Evolutionary conservation across 2,113 vertebrate species (phyloP).

Genomic region (Pachyramphus minor): DNA sequence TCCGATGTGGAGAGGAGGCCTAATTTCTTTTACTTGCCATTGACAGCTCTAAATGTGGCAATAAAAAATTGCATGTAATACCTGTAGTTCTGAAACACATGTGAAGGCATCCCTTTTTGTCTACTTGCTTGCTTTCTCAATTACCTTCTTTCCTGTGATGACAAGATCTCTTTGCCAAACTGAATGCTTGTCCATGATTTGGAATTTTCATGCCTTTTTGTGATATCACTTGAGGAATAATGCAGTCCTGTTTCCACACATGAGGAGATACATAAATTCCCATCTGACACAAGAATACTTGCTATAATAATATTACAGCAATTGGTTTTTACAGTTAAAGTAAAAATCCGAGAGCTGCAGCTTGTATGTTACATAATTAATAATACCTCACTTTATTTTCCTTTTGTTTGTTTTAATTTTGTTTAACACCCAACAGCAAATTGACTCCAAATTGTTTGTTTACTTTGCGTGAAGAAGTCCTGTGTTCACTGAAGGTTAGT

Average conservation of each 20-base stretch:
- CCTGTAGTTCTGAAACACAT: background rate
- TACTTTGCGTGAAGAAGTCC: background rate
- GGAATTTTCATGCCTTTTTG: background rate
- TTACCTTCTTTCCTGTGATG: background rate
- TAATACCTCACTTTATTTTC: background rate
- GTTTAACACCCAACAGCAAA: background rate
- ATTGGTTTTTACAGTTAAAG: background rate
- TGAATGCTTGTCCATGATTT: background rate
- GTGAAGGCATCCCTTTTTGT: background rate
- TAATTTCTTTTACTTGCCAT: background rate
- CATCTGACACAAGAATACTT: background rate
- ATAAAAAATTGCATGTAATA: background rate
- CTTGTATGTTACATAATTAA: background rate
- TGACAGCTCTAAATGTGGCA: background rate
- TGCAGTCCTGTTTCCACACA: background rate
- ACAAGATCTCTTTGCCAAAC: background rate
- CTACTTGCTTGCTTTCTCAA: background rate
- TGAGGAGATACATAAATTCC: background rate
- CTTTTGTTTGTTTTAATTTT: background rate
- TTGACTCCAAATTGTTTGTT: background rate
- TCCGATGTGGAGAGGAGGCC: background rate
- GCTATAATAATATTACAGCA: background rate
- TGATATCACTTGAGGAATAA: background rate
- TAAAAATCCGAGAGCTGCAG: background rate
- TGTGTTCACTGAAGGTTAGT: background rate